Evolutionary conservation across 1,140 invertebrate genomes (phyloP), one percentile per base, ranked within the genome.

Genomic region (Cotesia vestalis): DNA sequence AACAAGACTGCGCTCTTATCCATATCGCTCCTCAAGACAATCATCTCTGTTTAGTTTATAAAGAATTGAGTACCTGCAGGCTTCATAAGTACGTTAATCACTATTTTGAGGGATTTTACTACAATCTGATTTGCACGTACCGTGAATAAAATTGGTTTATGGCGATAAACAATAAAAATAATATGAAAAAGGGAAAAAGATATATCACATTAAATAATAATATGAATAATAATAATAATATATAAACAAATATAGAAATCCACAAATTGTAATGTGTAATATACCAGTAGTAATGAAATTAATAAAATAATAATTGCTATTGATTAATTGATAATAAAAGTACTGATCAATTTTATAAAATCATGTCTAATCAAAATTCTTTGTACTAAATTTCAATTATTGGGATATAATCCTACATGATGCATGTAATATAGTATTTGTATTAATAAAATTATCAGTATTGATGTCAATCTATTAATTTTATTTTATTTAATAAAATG

Each of bases 1-100:
- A 76, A 12, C 70, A 79, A 8, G 79, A 86, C 0, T 82, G 81
- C 5, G 72, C 75, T 12, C 52, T 84, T 0, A 80, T 85, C 6
- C 77, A 80, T 8, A 68, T 87, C 8, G 81, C 86, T 0, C 86
- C 89, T 2, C 81, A 86, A 46, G 87, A 90, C 80, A 93, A 93
- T 85, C 87, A 89, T 66, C 81, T 93, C 5, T 91, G 88, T 79
- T 85, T 93, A n/a, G 90, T 93, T 34, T 93, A 91, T 81, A 90
- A 90, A 72, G 88, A 88, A 75, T 78, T 84, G 9, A 90, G 89
- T 73, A 89, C 90, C 34, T 89, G 89, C 40, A 88, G 90, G 75
- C 88, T 91, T 82, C 90, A 90, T 62, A 91, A 90, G 79, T 91
- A 92, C 81, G 81, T 92, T n/a, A 88, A 87, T 79, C 84, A 87